Base-by-base conservation (phyloP, 2,888 invertebrate species). In the Limnephilus rhombicus region DNA sequence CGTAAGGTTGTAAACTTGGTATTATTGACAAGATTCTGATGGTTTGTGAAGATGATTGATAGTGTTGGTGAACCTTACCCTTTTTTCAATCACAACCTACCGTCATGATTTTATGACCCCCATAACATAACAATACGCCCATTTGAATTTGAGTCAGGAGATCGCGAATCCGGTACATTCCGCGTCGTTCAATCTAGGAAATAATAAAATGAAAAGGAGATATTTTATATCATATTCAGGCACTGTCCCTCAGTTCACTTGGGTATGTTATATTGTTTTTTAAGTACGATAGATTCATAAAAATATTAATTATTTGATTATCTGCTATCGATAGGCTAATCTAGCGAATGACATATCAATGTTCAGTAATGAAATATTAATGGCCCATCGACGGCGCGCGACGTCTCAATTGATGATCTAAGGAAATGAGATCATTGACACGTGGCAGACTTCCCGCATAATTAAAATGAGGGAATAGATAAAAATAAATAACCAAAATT, bases 361-460 rank as follows among this genome's bases (percentile, higher is more conserved):
- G 34, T 82, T 82, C 9, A 18, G 82, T 82, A 12, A 29, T 82
- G 82, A 82, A 82, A 82, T 82, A 12, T 82, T 82, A 31, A 82
- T 82, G 82, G 18, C 82, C 31, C 82, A 15, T 3, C 34, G 82
- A 82, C 24, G 82, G 15, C 15, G 29, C 11, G 2, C n/a, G 82
- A 31, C 15, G 29, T 82, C 29, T 82, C 82, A 82, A 82, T 82
- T 82, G 34, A 15, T 3, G 82, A 82, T 15, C 34, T 29, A 34
- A 29, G 82, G 24, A 29, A 82, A 82, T 82, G 82, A 82, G 82
- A 31, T 82, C 82, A 82, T 82, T 29, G 82, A 34, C 82, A 31
- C 82, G 82, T 82, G 82, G n/a, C 82, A 82, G 12, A 82, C 29
- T 49, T 15, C 2, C 49, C 13, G 49, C 49, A 49, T 49, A 45